Conservation (phyloP, 2,113 vertebrate species). For the Lophius piscatorius region DNA sequence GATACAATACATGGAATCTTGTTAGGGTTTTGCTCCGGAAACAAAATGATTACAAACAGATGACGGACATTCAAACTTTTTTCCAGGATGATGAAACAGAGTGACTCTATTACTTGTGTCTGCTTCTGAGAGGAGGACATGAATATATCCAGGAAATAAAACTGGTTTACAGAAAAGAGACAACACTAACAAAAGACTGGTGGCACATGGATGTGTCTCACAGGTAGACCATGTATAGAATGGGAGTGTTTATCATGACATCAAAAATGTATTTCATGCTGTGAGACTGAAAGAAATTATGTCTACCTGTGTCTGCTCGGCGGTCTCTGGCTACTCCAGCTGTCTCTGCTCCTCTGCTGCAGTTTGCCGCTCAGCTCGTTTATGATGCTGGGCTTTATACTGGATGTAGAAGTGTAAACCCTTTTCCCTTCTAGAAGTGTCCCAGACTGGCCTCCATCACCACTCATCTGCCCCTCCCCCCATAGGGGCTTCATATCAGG, state of each 20-base stretch:
- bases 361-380: slow-evolving; percentile 92
- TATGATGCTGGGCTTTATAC: slow-evolving; percentile 92
- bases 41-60: no score
- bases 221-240: background rate
- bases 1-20: no score
- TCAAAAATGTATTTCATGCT: slow-evolving; percentile 22
- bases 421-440: slow-evolving; percentile 77
- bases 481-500: slow-evolving; percentile 81
- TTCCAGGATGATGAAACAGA: no score
- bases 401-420: slow-evolving; percentile 81
- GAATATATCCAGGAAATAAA: slow-evolving; percentile 69
- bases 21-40: no score
- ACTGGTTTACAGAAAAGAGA: slow-evolving; percentile 67
- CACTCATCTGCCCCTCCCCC: slow-evolving; percentile 70
- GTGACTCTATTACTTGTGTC: slow-evolving; percentile 80
- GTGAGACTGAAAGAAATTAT: background rate
- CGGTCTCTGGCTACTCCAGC: slow-evolving; percentile 77
- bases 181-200: no score
- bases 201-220: no score
- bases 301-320: slow-evolving; percentile 87
- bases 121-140: slow-evolving; percentile 72
- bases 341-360: slow-evolving; percentile 85
- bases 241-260: background rate
- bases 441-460: slow-evolving; percentile 56
- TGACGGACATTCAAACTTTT: no score